Evolutionary conservation across 2,113 vertebrate species (phyloP), one percentile per base, ranked within the genome.

Genomic region (Stictonetta naevosa): DNA sequence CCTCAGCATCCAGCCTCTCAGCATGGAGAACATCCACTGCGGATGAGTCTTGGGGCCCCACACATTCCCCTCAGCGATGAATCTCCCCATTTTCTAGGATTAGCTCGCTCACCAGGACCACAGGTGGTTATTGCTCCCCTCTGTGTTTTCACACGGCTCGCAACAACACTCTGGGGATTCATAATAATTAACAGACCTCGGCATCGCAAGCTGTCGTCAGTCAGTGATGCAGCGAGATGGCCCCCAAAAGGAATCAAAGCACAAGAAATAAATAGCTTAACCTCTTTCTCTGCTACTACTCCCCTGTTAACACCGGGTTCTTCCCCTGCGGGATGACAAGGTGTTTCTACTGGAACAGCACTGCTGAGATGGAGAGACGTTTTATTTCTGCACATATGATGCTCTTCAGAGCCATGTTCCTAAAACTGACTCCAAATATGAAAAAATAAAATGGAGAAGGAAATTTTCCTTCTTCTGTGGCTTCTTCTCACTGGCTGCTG

Each of bases 71-170:
- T 72, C 18, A 42, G 19, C 7, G 42, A 52, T 7, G 56, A 76
- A 52, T 64, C 58, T 2, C 38, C 34, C 23, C 8, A 0, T 50
- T 63, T 44, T 21, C 6, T 1, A 71, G 64, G 60, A 77, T 91
- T 83, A 86, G 23, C 1, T 3, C 11, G 72, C 44, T 83, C 83
- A 36, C 42, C 14, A 50, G 88, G 44, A 60, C 52, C 88, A 60
- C 67, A 88, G 93, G 91, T 90, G 72, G 69, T 93, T 64, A 86
- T 60, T 90, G 85, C 75, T 93, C 78, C 85, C 74, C 59, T 53
- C 7, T 3, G 55, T 52, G 78, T 76, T 91, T 83, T 76, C 83
- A 48, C 23, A 12, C 9, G 80, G 52, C 74, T 93, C 3, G 17
- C 25, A 78, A 60, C 68, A 82, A 93, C 8, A 40, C 78, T 77